Conservation (phyloP, 1,140 invertebrate species). For the Potamilus streckersoni region DNA sequence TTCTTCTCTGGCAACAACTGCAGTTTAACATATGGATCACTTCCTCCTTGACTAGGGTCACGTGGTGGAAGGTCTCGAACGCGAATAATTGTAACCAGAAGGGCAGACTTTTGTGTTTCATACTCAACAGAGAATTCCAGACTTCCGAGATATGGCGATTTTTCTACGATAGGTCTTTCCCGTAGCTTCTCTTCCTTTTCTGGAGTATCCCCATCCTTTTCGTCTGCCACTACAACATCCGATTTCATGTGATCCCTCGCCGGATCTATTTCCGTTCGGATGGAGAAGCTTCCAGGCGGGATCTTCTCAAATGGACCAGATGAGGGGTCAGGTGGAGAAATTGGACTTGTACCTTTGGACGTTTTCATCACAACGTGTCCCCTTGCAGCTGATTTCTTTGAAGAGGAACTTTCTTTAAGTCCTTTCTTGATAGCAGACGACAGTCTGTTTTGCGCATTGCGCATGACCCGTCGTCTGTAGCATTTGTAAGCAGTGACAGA, state of each 20-base stretch:
- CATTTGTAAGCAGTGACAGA: slow-evolving; percentile 58
- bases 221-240: slow-evolving; percentile 63
- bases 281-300: slow-evolving; percentile 43
- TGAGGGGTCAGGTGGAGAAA: slow-evolving; percentile 46
- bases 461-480: slow-evolving; percentile 54
- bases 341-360: slow-evolving; percentile 59
- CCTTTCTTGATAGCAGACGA: slow-evolving; percentile 66
- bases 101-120: slow-evolving; percentile 86
- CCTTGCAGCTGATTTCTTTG: slow-evolving; percentile 43
- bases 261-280: slow-evolving; percentile 35
- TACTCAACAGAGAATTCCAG: slow-evolving; percentile 82
- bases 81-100: slow-evolving; percentile 91
- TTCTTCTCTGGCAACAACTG: slow-evolving; percentile 87
- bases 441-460: slow-evolving; percentile 58
- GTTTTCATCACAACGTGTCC: slow-evolving; percentile 49
- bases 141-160: slow-evolving; percentile 77
- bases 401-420: slow-evolving; percentile 55
- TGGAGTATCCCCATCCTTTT: slow-evolving; percentile 68
- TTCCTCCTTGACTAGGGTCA: slow-evolving; percentile 75
- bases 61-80: slow-evolving; percentile 57
- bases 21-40: slow-evolving; percentile 89
- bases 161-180: slow-evolving; percentile 41
- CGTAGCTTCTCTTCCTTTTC: slow-evolving; percentile 40
- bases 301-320: slow-evolving; percentile 37
- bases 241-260: slow-evolving; percentile 28